phyloP scores from a whole-genome alignment of 2,113 vertebrate species.

The Myiagra hebetior region DNA sequence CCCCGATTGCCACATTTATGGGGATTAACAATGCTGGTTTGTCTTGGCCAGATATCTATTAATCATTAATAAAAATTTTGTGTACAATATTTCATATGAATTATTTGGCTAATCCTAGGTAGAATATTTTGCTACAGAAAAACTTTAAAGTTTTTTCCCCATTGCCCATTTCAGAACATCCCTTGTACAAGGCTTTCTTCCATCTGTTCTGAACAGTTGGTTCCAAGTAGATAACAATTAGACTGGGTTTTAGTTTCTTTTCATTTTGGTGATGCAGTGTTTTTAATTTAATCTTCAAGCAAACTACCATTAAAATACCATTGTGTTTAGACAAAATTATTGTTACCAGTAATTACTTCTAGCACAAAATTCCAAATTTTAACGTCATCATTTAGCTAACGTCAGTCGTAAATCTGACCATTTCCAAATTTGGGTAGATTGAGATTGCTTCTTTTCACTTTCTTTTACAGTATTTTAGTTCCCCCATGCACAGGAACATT shows the following conservation, averaged over 20 bases:
- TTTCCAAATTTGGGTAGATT: not conserved
- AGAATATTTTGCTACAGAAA: not conserved
- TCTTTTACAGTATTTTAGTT: not conserved
- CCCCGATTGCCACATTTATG: not conserved
- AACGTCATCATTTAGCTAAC: not conserved
- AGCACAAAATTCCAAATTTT: not conserved
- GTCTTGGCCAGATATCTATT: not conserved
- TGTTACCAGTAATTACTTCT: not conserved
- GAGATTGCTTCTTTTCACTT: not conserved
- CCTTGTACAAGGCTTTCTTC: not conserved
- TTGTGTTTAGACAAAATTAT: not conserved
- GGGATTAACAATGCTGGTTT: not conserved
- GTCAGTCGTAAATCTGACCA: not conserved
- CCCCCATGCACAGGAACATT: not conserved
- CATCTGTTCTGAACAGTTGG: conserved; percentile 20
- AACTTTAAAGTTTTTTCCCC: not conserved
- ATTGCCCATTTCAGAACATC: not conserved
- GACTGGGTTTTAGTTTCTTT: not conserved
- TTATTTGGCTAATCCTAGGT: not conserved
- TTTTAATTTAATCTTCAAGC: conserved; percentile 37
- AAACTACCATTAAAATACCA: not conserved
- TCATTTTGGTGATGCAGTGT: conserved; percentile 2
- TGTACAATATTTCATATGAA: not conserved
- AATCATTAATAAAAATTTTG: not conserved
- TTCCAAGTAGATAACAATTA: not conserved